Conservation (phyloP, 2,888 invertebrate genomes). For the Mechanitis mazaeus region DNA sequence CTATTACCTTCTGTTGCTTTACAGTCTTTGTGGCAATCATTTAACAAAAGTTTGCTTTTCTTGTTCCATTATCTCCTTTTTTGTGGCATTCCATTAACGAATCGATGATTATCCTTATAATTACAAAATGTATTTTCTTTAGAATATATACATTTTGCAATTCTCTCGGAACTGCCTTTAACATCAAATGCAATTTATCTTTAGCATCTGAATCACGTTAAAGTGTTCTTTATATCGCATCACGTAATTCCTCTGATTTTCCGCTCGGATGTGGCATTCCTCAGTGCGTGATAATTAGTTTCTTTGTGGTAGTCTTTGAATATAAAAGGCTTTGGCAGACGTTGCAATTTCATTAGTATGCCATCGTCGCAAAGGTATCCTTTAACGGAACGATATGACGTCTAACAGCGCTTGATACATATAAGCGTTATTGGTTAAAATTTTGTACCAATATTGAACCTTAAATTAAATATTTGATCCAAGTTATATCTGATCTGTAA, state of each 20-base stretch:
- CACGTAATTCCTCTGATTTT: constrained; percentile 20
- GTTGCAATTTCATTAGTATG: constrained; percentile 11
- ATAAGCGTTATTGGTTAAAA: not conserved
- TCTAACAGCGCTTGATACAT: constrained; percentile 1
- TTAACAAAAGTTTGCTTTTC: not conserved
- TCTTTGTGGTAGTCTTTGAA: constrained; percentile 14
- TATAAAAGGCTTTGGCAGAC: constrained; percentile 17
- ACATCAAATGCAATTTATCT: not conserved
- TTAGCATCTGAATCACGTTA: not conserved
- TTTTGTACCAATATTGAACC: no score
- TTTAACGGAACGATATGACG: constrained; percentile 17
- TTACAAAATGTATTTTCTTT: not conserved
- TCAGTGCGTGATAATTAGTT: constrained; percentile 21
- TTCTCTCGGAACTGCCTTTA: no score
- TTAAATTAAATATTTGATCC: no score
- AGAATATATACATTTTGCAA: not conserved
- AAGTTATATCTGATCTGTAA: no score
- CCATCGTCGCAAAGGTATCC: constrained; percentile 15
- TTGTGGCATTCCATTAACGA: no score
- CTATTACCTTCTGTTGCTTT: no score
- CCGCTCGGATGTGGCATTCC: constrained; percentile 16
- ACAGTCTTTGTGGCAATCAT: no score
- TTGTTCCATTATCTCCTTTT: not conserved
- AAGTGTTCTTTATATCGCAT: constrained; percentile 7
- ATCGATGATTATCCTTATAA: no score